phyloP scores from a whole-genome alignment of 2,888 invertebrate species.

The Tetranychus truncatus region DNA sequence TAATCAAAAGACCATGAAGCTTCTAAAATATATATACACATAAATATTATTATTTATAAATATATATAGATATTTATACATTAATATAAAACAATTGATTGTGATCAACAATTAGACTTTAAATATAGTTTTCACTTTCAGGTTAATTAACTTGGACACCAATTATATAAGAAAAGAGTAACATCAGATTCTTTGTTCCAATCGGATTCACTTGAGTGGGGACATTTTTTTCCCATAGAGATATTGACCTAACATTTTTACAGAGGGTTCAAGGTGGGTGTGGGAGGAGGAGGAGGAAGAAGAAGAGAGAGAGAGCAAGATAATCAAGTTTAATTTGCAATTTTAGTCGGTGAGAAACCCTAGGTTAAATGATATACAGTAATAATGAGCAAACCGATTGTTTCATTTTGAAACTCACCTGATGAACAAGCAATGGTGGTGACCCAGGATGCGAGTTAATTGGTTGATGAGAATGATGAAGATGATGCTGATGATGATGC shows the following conservation, averaged over 20 bases:
- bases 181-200: background rate
- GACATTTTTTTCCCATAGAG: background rate
- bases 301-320: constrained; percentile 2
- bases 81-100: background rate
- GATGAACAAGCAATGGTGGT: background rate
- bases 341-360: background rate
- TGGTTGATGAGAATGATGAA: background rate
- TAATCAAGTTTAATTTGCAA: background rate
- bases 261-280: background rate
- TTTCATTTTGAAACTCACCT: background rate
- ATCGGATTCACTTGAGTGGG: background rate
- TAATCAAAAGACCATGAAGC: background rate
- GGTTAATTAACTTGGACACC: constrained; percentile 2
- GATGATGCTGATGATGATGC: background rate
- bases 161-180: background rate
- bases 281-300: background rate
- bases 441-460: background rate
- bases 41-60: background rate
- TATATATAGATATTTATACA: too few species aligned
- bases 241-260: background rate
- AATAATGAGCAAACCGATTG: background rate
- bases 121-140: constrained; percentile 1
- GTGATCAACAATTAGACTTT: background rate
- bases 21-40: background rate
- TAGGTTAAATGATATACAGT: background rate